Evolutionary conservation across 30 jellyfish, hydroid and myxozoan species (phyloP), one percentile per base, ranked within the genome.

Genomic region (Phacellophora camtschatica): DNA sequence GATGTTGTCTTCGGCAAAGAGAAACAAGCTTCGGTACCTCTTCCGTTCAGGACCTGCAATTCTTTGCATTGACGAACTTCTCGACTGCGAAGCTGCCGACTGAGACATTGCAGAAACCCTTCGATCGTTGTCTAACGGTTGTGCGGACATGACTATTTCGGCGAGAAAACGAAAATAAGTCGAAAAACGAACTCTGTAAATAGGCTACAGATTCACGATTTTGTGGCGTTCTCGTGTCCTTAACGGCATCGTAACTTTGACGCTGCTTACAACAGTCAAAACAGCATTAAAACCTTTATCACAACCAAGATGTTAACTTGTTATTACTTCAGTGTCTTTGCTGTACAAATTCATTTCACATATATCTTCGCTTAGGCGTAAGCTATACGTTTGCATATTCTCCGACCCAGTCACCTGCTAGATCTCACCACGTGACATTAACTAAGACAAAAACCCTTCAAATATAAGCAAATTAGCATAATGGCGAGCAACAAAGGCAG

Each of bases 1-100:
- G 65, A 85, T 18, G 36, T 85, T 85, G n/a, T 85, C 66, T 50
- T 85, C 96, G 2, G 96, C 67, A 20, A 85, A 50, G 28, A 85
- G 1, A 56, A 85, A 85, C 75, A 85, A 63, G 49, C 96, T 85
- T 22, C 83, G 56, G 66, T 85, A 85, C 30, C 57, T 85, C 81
- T 85, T 85, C 63, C 96, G 24, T 42, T 74, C 96, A 4, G 96
- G 96, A 6, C 96, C 96, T 28, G 67, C 86, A 37, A 85, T 85
- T 39, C 86, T 45, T 25, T 85, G 96, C 90, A 85, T 74, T 5
- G 96, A 85, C 0, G 96, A 85, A 71, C 96, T 85, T 54, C 90
- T 84, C 33, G 90, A 79, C 33, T 79, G 90, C 30, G 95, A 84
- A 31, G 88, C 95, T 55, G 78, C 95, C 23, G 91, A 80, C 33